Base-by-base conservation (phyloP, 2,797 vertebrate genomes). In the Crax fasciolata region DNA sequence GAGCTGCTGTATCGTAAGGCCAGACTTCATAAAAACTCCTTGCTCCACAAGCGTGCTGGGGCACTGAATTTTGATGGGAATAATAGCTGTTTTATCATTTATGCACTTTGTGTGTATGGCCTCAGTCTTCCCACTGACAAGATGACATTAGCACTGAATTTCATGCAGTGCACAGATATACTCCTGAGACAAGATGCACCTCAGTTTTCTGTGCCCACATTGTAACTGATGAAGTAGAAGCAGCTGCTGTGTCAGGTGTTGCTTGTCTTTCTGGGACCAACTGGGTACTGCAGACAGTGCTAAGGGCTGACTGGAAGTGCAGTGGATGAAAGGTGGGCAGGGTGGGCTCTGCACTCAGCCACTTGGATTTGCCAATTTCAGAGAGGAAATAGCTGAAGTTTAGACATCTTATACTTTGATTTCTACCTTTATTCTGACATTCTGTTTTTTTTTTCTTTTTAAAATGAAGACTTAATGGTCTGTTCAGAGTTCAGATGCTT, bases 101-200 rank as follows among this genome's bases (percentile, higher is more conserved):
- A 13, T 24, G 46, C 11, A 14, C 30, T 8, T 6, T 18, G 17
- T 32, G 43, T n/a, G 46, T 79, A 18, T 19, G 72, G 18, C n/a
- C 23, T 51, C 52, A 27, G 39, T 13, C 16, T 81, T 66, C 59
- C 59, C 25, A 11, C 35, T 68, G 58, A 48, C 32, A 49, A 70
- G 75, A 49, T 68, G 67, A n/a, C 38, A 41, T 35, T 41, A 21
- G 12, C 0, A 0, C 39, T 80, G 43, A 65, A 39, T 70, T 79
- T n/a, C 3, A 0, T 61, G 41, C 3, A 46, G 63, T 0, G 1
- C 58, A 28, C 43, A 55, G 35, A 35, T 43, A 25, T n/a, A 35
- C 13, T 62, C 20, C 32, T 54, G 46, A 49, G 55, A 59, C 25
- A 71, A 81, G 46, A 46, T 1, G 11, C 15, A 13, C 10, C 13